Conservation (phyloP, 2,797 vertebrate species). For the Euthynnus affinis region DNA sequence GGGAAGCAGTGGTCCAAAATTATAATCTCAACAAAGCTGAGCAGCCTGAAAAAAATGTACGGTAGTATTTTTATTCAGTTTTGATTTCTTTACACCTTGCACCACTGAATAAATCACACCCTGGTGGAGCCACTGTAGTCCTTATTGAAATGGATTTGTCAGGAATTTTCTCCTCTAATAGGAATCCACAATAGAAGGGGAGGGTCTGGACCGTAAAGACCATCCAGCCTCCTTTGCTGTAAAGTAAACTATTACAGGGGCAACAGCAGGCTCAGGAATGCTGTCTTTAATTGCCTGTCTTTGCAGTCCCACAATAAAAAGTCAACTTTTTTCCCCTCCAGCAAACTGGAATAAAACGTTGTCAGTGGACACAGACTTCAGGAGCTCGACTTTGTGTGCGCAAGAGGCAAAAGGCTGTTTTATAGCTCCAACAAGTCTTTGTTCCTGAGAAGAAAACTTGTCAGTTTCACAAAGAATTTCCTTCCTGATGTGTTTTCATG, state of each 20-base stretch:
- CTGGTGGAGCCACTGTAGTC: neutral
- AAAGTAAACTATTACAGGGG: conserved; percentile 81
- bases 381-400: conserved; percentile 39
- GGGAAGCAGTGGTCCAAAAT: neutral
- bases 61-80: neutral
- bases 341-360: conserved; percentile 67
- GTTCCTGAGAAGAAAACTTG: conserved; percentile 31
- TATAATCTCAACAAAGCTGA: neutral
- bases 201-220: conserved; percentile 54
- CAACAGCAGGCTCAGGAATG: conserved; percentile 83
- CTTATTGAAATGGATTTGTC: conserved; percentile 27
- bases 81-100: conserved; percentile 9
- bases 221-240: conserved; percentile 67
- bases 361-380: conserved; percentile 59
- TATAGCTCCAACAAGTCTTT: conserved; percentile 57
- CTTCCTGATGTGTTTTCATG: conserved; percentile 58
- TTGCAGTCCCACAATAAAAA: conserved; percentile 82
- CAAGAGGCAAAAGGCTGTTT: conserved; percentile 45
- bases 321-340: conserved; percentile 65
- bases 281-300: conserved; percentile 79
- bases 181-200: conserved; percentile 57
- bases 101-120: neutral
- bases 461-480: conserved; percentile 41
- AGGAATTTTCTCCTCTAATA: conserved; percentile 37
- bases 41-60: conserved; percentile 5